phyloP scores from a whole-genome alignment of 2,888 invertebrate species.

The Eubasilissa splendida region DNA sequence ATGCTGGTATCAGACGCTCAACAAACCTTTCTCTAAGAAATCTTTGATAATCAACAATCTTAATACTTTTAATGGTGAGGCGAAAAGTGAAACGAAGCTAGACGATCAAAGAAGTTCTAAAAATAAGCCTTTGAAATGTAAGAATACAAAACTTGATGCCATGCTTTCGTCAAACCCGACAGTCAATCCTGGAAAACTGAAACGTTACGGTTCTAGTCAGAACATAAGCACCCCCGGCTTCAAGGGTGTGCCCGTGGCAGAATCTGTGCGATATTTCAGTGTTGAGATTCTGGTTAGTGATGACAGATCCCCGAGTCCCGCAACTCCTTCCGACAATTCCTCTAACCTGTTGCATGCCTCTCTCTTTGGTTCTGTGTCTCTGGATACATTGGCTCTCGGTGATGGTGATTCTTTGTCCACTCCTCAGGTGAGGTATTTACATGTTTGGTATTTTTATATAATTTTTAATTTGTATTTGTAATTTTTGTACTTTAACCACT shows the following conservation, averaged over 20 bases:
- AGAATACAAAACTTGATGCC: slow-evolving; percentile 40
- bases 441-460: neutral
- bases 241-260: slow-evolving; percentile 30
- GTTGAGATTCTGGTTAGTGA: slow-evolving; percentile 50
- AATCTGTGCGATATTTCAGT: slow-evolving; percentile 52
- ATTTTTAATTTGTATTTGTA: too few relatives aligned
- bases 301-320: slow-evolving; percentile 13
- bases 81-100: slow-evolving; percentile 47
- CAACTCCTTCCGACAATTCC: slow-evolving; percentile 45
- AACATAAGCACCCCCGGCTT: slow-evolving; percentile 39
- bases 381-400: slow-evolving; percentile 54
- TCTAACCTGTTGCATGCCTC: slow-evolving; percentile 55
- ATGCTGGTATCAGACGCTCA: slow-evolving; percentile 40
- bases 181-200: slow-evolving; percentile 18
- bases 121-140: slow-evolving; percentile 28
- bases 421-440: slow-evolving; percentile 6
- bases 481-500: neutral
- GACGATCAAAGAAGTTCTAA: slow-evolving; percentile 36
- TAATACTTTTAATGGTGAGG: slow-evolving; percentile 20
- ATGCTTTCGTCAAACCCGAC: slow-evolving; percentile 24
- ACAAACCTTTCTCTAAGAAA: slow-evolving; percentile 4
- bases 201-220: slow-evolving; percentile 47
- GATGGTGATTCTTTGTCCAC: slow-evolving; percentile 33
- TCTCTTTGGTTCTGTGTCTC: slow-evolving; percentile 52
- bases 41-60: neutral